These are phyloP conservation scores for Pterocles orientalis DNA, from an alignment of 2,113 vertebrate species.

Conservation along the genomic window DNA sequence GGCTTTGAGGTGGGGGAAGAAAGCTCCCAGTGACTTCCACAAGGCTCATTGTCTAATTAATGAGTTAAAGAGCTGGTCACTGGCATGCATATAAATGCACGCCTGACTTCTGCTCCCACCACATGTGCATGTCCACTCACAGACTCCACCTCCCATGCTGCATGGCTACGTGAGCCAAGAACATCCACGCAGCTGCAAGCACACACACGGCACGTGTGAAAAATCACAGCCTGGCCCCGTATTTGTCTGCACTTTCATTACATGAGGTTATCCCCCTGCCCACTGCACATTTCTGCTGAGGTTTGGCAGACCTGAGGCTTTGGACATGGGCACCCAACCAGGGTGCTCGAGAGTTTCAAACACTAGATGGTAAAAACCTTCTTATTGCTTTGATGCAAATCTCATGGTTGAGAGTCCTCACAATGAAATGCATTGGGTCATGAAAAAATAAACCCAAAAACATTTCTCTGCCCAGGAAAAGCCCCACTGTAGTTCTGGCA, in stretches of 20 bases:
- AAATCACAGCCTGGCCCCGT: background rate
- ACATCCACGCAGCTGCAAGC: background rate
- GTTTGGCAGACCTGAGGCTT: background rate
- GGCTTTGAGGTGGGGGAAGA: background rate
- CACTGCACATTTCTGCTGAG: background rate
- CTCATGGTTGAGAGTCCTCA: background rate
- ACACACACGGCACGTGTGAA: background rate
- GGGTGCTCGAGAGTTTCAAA: background rate
- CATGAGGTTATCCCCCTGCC: background rate
- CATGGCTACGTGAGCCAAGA: background rate
- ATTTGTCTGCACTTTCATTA: background rate
- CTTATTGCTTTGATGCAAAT: background rate
- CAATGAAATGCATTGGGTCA: background rate
- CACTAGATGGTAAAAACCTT: background rate
- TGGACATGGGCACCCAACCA: background rate
- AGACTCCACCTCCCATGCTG: background rate
- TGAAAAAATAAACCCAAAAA: background rate
- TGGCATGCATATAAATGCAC: background rate
- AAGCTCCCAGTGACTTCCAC: background rate
- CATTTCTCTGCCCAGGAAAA: background rate
- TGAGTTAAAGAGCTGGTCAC: background rate
- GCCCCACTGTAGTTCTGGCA: background rate
- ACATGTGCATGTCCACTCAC: background rate
- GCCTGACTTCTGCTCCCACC: background rate
- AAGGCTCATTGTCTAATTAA: background rate